Conservation (phyloP, 2,113 vertebrate genomes). For the Pygoscelis adeliae region DNA sequence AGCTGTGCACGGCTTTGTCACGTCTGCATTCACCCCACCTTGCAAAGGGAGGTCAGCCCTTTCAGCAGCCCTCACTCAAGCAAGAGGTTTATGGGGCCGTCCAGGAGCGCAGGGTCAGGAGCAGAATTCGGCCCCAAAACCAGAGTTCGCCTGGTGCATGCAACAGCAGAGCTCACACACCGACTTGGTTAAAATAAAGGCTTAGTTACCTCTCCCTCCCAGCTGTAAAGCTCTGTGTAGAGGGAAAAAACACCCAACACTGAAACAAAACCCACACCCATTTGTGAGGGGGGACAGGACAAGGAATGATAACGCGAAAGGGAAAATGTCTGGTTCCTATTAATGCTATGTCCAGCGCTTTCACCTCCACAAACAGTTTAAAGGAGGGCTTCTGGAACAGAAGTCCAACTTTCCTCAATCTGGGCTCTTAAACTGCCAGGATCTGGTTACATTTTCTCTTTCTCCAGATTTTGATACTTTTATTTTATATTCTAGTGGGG, state of each 20-base stretch:
- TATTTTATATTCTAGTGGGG: slow-evolving; percentile 51
- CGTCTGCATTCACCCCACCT: not conserved
- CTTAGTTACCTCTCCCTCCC: not conserved
- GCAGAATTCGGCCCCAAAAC: not conserved
- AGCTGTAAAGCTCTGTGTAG: not conserved
- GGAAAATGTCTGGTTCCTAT: slow-evolving; percentile 27
- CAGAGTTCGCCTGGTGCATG: not conserved
- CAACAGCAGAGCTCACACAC: not conserved
- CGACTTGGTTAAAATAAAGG: not conserved
- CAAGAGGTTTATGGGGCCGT: not conserved
- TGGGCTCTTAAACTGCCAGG: not conserved
- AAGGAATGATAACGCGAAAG: not conserved
- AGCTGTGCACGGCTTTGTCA: not conserved
- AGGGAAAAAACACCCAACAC: not conserved
- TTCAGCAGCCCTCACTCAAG: not conserved
- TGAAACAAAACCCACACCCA: not conserved
- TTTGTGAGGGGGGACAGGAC: not conserved
- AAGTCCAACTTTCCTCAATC: slow-evolving; percentile 33
- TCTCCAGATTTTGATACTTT: slow-evolving; percentile 56
- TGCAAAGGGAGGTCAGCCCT: not conserved
- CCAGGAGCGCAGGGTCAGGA: not conserved
- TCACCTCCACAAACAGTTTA: slow-evolving; percentile 23
- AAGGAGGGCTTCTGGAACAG: slow-evolving; percentile 1
- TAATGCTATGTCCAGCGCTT: slow-evolving; percentile 13
- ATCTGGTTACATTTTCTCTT: not conserved